Conservation (phyloP, 2,888 invertebrate genomes). For the Megamerina dolium region DNA sequence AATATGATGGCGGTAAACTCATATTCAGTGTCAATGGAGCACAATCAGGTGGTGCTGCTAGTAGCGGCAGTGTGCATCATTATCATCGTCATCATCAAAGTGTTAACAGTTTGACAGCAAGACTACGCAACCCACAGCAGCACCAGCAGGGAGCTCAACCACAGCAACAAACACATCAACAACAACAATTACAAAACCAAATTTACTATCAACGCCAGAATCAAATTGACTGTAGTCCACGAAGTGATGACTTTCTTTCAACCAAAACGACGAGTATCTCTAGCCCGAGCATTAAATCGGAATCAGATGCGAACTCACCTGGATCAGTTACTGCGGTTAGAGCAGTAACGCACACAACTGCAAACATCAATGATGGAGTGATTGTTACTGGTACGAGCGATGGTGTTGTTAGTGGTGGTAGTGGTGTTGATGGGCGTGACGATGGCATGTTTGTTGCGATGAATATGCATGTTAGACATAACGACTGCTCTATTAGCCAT, state of each 20-base stretch:
- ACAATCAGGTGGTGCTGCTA: slow-evolving; percentile 51
- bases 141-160: slow-evolving; percentile 7
- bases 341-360: slow-evolving; percentile 47
- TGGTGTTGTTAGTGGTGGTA: slow-evolving; percentile 14
- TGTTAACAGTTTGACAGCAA: slow-evolving; percentile 41
- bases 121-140: slow-evolving; percentile 9
- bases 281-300: slow-evolving; percentile 86
- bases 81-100: slow-evolving; percentile 1
- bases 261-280: slow-evolving; percentile 71
- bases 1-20: slow-evolving; percentile 23
- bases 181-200: slow-evolving; percentile 39
- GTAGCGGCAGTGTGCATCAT: no score
- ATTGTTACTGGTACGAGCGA: neutral
- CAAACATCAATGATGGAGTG: neutral
- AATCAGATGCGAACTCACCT: slow-evolving; percentile 63
- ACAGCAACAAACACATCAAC: neutral
- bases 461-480: no score
- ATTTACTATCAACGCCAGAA: slow-evolving; percentile 27
- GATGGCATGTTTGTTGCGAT: neutral
- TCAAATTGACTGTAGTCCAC: slow-evolving; percentile 57
- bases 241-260: slow-evolving; percentile 64
- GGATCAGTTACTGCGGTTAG: slow-evolving; percentile 57
- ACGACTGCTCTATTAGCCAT: slow-evolving; percentile 19
- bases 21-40: no score
- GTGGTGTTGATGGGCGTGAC: slow-evolving; percentile 25